A percentile compares a stretch with the other conserved stretches of the same genome.
phyloP scores from a whole-genome alignment of 2,113 vertebrate genomes.

The Phasianus colchicus region DNA sequence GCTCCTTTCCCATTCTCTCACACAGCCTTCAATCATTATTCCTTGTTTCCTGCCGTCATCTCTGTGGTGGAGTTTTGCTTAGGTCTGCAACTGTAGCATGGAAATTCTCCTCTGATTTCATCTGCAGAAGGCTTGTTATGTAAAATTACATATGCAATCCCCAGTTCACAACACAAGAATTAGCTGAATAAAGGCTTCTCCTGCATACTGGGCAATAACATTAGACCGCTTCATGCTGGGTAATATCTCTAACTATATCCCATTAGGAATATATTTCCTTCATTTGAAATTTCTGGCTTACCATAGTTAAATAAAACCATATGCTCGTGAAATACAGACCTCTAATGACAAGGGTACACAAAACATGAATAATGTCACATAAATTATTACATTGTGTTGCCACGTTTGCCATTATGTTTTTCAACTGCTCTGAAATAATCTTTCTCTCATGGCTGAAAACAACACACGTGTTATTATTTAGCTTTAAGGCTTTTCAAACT shows the following conservation, averaged over 20 bases:
- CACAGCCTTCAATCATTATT: neutral
- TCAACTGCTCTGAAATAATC: neutral
- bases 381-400: neutral
- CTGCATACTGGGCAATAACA: neutral
- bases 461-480: neutral
- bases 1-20: neutral
- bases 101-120: neutral
- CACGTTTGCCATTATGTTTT: neutral
- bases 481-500: neutral
- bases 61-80: neutral
- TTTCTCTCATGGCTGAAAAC: neutral
- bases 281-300: constrained; percentile 8
- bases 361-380: neutral
- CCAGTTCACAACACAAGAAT: neutral
- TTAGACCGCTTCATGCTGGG: neutral
- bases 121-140: neutral
- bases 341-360: constrained; percentile 47
- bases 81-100: neutral
- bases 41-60: neutral
- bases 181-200: neutral
- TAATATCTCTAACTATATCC: neutral
- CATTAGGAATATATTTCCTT: neutral
- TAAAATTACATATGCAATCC: neutral
- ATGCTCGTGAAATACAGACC: neutral
- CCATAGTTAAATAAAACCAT: constrained; percentile 26